A percentile compares a stretch with the other conserved stretches of the same genome.
phyloP scores from a whole-genome alignment of 2,888 invertebrate species.

The Chydorus sphaericus region DNA sequence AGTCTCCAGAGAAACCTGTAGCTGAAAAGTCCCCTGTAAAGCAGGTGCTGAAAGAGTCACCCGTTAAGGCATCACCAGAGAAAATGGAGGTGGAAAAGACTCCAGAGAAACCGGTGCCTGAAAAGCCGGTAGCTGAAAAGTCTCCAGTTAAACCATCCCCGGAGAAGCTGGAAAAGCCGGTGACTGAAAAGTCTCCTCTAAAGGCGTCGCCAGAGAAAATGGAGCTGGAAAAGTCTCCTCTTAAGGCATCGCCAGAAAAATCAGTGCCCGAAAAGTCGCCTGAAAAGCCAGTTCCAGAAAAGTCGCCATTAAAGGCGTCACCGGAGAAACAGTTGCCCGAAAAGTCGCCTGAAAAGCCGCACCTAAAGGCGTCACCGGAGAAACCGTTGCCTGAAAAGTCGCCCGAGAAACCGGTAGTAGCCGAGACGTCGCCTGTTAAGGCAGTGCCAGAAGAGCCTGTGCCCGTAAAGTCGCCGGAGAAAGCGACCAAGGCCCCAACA shows the following conservation, averaged over 20 bases:
- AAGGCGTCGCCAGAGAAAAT: conserved; percentile 2
- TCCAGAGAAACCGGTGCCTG: not conserved
- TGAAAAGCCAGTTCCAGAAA: not conserved
- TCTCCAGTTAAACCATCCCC: conserved; percentile 9
- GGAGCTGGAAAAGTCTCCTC: not conserved
- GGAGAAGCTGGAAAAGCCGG: conserved; percentile 21
- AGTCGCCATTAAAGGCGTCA: not conserved
- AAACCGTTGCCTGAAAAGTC: no score
- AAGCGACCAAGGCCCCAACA: no score
- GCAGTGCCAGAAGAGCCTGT: no score
- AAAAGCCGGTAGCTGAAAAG: conserved; percentile 6
- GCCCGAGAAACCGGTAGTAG: not conserved
- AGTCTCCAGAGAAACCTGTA: not conserved
- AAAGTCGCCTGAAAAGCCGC: not conserved
- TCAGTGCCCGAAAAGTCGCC: not conserved
- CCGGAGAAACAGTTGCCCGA: no score
- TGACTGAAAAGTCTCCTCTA: not conserved
- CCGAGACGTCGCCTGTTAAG: not conserved
- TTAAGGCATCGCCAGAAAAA: conserved; percentile 4
- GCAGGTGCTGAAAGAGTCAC: not conserved
- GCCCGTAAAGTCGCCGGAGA: no score
- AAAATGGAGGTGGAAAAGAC: not conserved
- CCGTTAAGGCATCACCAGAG: not conserved
- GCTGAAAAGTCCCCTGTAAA: conserved; percentile 6
- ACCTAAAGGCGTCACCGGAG: no score